These are phyloP conservation scores for Dasysyrphus tricinctus DNA, from an alignment of 2,888 invertebrate species.

Conservation along the genomic window DNA sequence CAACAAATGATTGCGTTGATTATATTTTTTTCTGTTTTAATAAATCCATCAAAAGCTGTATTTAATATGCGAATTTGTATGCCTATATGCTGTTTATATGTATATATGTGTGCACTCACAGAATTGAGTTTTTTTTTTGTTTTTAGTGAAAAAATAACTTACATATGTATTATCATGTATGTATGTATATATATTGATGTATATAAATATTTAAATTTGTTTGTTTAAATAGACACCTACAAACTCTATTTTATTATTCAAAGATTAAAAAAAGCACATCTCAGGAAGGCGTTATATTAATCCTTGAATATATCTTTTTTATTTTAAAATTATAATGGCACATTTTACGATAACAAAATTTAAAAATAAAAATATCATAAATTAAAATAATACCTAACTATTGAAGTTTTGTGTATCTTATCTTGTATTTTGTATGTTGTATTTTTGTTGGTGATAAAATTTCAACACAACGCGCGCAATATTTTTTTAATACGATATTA, in stretches of 20 bases:
- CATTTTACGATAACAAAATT: slow-evolving; percentile 47
- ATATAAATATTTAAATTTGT: slow-evolving; percentile 66
- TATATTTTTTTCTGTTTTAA: slow-evolving; percentile 25
- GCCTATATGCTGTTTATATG: slow-evolving; percentile 63
- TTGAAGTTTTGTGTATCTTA: slow-evolving; percentile 57
- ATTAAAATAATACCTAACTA: background rate
- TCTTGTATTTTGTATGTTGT: slow-evolving; percentile 66
- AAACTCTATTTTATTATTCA: slow-evolving; percentile 69
- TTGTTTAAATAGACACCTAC: slow-evolving; percentile 77
- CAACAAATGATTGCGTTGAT: slow-evolving; percentile 27
- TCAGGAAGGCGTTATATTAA: slow-evolving; percentile 43
- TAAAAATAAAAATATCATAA: slow-evolving; percentile 5
- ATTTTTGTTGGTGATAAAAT: slow-evolving; percentile 15
- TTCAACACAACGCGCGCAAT: slow-evolving; percentile 63
- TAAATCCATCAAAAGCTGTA: slow-evolving; percentile 69
- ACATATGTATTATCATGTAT: slow-evolving; percentile 48
- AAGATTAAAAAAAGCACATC: slow-evolving; percentile 62
- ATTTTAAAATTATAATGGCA: slow-evolving; percentile 63
- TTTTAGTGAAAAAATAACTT: slow-evolving; percentile 72
- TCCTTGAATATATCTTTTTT: slow-evolving; percentile 42
- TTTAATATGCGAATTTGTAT: slow-evolving; percentile 62
- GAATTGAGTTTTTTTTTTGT: slow-evolving; percentile 64
- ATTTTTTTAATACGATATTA: slow-evolving; percentile 18
- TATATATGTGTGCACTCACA: slow-evolving; percentile 75
- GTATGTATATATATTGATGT: slow-evolving; percentile 64